phyloP scores from a whole-genome alignment of 1,140 invertebrate species.

The Coptotermes formosanus region DNA sequence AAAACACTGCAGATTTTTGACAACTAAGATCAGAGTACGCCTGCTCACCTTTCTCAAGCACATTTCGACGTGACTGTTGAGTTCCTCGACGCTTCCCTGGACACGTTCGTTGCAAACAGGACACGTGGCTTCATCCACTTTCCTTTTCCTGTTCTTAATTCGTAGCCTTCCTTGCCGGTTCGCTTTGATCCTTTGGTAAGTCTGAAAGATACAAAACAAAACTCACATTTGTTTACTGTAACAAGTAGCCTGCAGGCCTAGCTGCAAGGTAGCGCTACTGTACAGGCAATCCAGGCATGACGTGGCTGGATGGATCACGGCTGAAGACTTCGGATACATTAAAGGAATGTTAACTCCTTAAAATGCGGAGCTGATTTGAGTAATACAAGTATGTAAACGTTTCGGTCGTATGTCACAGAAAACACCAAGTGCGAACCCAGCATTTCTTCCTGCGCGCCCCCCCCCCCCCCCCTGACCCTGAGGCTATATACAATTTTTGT shows the following conservation, averaged over 20 bases:
- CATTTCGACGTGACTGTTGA: conserved; percentile 74
- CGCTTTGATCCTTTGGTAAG: conserved; percentile 76
- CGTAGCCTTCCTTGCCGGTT: conserved; percentile 73
- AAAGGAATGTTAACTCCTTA: too few species aligned
- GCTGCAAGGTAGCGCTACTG: neutral
- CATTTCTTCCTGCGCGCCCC: too few species aligned
- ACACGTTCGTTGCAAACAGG: conserved; percentile 72
- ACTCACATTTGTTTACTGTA: neutral
- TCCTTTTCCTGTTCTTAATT: conserved; percentile 64
- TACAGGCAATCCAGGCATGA: neutral
- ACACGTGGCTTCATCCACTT: conserved; percentile 67
- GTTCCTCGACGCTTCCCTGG: conserved; percentile 62
- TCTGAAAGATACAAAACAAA: conserved; percentile 50
- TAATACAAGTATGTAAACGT: too few species aligned
- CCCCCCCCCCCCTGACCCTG: too few species aligned
- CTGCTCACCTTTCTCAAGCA: conserved; percentile 62
- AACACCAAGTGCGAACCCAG: too few species aligned
- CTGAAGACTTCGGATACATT: too few species aligned
- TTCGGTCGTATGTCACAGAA: too few species aligned
- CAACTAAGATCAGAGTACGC: neutral
- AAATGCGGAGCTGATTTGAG: too few species aligned
- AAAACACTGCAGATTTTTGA: too few species aligned
- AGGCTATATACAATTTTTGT: too few species aligned
- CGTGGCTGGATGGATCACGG: too few species aligned
- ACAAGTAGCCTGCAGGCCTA: neutral